Base-by-base conservation (phyloP, 2,888 invertebrate genomes). In the Vandiemenella viatica region DNA sequence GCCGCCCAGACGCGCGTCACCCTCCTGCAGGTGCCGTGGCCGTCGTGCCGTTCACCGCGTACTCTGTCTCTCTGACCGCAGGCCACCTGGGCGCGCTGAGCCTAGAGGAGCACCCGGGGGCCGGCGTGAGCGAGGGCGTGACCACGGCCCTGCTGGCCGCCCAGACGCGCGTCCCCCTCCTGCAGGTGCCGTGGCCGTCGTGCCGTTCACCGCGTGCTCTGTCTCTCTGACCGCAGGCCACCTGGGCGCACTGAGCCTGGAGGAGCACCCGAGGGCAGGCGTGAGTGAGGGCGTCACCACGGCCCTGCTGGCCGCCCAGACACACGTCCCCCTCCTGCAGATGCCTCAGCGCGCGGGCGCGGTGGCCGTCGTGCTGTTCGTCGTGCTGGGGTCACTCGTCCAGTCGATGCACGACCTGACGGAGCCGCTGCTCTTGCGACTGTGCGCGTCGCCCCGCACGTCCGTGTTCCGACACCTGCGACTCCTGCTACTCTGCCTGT, bases 281-380 rank as follows among this genome's bases (percentile, higher is more conserved):
- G 70, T 70, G 64, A 68, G 72, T 1, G 74, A 73, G 58, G 72
- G 72, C 2, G 62, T 72, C 42, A 71, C 71, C 1, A 65, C 73
- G 61, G 60, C 71, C n/a, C 59, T 73, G 2, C 63, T 74, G 7
- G 69, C 71, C 1, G 55, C 69, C 1, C 72, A 73, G 60, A 71
- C 72, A 0, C 70, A 70, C 6, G 58, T 73, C 1, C 61, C 70
- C 3, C 69, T 70, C 45, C 62, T 72, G 55, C 63, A 65, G 49
- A 65, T 68, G 49, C 63, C 69, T 10, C 67, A 71, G 48, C 62
- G 73, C 48, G 65, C 68, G 42, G 68, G 70, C 47, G 63, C 72
- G 10, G 65, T 74, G 61, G 67, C 68, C 32, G 65, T 74, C 20
- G 66, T 73, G 2, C 59, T 73, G 13, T 72, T 74, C 54, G 70